Conservation (phyloP, 1,140 invertebrate genomes). For the Bicyclus anynana region DNA sequence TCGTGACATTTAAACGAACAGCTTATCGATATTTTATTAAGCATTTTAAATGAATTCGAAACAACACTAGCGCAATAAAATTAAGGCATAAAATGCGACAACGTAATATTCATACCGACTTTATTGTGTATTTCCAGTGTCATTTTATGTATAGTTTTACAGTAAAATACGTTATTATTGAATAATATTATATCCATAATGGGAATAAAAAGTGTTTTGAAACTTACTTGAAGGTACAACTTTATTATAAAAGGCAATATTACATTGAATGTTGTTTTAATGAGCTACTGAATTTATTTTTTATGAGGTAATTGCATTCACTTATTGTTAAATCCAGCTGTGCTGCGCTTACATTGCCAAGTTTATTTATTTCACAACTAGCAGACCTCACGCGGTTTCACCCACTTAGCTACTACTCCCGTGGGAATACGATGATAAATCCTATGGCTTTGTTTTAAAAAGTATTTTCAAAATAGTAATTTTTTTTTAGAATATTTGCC, state of each 20-base stretch:
- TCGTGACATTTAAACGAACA: constrained; percentile 12
- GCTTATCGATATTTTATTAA: constrained; percentile 6
- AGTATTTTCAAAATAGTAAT: no score
- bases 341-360: no score
- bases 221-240: background rate
- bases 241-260: background rate
- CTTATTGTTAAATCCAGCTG: background rate
- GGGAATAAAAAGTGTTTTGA: background rate
- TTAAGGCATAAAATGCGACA: background rate
- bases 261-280: background rate
- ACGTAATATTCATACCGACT: background rate
- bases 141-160: background rate
- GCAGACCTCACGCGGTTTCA: no score
- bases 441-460: no score
- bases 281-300: background rate
- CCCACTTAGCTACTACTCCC: no score
- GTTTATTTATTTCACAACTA: no score
- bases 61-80: background rate
- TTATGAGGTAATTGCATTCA: background rate
- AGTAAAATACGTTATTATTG: background rate
- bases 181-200: background rate
- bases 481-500: no score
- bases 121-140: background rate
- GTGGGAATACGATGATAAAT: no score
- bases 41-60: background rate